phyloP scores from a whole-genome alignment of 2,797 vertebrate species.

The Falco berigora region DNA sequence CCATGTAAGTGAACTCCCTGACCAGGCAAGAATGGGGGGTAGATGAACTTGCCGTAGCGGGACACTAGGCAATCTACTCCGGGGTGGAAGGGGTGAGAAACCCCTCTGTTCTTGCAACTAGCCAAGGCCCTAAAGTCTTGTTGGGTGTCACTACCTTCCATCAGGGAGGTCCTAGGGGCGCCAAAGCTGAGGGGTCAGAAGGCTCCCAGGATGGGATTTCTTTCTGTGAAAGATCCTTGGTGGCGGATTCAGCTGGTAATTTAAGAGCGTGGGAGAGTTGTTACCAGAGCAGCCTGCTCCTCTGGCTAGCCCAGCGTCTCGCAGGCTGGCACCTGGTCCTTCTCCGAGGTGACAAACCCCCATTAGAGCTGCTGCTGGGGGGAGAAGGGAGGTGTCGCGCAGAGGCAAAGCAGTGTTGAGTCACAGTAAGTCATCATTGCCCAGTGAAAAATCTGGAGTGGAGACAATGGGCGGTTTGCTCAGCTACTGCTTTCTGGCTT shows the following conservation, averaged over 20 bases:
- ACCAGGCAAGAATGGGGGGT: background rate
- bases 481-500: background rate
- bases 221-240: constrained; percentile 10
- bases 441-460: background rate
- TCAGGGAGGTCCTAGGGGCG: background rate
- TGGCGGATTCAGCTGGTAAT: background rate
- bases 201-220: background rate
- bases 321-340: background rate
- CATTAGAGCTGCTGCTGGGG: background rate
- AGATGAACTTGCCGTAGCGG: background rate
- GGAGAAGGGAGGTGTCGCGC: background rate
- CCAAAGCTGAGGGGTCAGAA: background rate
- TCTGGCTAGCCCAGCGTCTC: constrained; percentile 17
- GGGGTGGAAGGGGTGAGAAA: background rate
- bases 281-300: constrained; percentile 25
- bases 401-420: background rate
- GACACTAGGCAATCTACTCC: rapidly evolving
- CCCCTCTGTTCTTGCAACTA: background rate
- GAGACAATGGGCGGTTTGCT: background rate
- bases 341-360: constrained; percentile 17
- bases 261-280: constrained; percentile 30
- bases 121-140: background rate
- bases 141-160: background rate
- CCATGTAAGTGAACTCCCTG: constrained; percentile 81
- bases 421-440: background rate